Evolutionary conservation across 2,888 invertebrate genomes (phyloP), one percentile per base, ranked within the genome.

Genomic region (Tinea pellionella): DNA sequence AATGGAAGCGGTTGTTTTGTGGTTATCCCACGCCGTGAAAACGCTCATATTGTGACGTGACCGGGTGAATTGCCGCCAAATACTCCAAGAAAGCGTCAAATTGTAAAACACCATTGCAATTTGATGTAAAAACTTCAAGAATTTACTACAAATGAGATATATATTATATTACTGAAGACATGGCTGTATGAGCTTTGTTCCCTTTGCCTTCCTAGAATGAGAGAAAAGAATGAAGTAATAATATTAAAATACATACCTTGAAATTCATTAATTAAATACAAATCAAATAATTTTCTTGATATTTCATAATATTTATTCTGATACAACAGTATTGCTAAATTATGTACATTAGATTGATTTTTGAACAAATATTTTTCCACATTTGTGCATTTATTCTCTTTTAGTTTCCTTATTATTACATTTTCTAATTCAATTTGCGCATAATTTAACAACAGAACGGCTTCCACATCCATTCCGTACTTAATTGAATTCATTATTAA

Each of bases 341-440:
- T 87, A 42, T 87, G 86, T 0, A 80, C 65, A 2, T 85, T 83
- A 0, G 79, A 77, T 64, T 85, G 84, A 0, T 77, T 60, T 64
- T 84, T 84, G 6, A 69, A 65, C 11, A 73, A 74, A 56, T 70
- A 82, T 63, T 80, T 86, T 0, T 69, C 70, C 1, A 71, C 67
- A 56, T 85, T 86, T 0, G 24, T 41, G 61, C 86, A 87, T 0
- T 69, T 70, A 0, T 72, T n/a, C 0, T 30, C 42, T 1, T 69
- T 69, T 7, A 86, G 61, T 12, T 77, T 68, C 0, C 62, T 60
- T 2, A 84, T 62, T 15, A 82, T 69, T 0, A 19, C 16, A 60
- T 82, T 77, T 59, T 86, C 84, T 0, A 69, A 60, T 0, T 63
- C 41, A 0, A 80, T 71, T 0, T 79, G 47, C 0, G 60, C 60